These are phyloP conservation scores for Brachypodius melanocephalos DNA, from an alignment of 2,113 vertebrate genomes.

Conservation along the genomic window DNA sequence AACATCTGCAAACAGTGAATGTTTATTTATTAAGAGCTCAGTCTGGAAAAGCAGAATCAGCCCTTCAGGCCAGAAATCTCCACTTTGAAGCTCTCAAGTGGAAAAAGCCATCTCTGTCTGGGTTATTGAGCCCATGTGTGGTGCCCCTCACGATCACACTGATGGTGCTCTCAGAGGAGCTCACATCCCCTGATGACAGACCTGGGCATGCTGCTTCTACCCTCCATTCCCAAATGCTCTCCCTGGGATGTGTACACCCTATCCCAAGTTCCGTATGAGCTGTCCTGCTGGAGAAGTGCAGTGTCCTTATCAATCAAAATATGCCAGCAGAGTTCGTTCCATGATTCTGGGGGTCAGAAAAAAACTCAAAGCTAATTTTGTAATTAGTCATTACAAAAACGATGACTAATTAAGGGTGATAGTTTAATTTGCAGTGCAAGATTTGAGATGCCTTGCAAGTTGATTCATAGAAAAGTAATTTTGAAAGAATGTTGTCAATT, in stretches of 20 bases:
- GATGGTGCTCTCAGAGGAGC: neutral
- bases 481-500: neutral
- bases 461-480: neutral
- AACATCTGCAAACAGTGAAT: neutral
- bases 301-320: neutral
- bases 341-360: neutral
- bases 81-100: neutral
- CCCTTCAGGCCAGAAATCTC: neutral
- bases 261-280: neutral
- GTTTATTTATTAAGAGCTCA: neutral
- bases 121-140: neutral
- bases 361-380: neutral
- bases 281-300: neutral
- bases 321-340: neutral
- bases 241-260: neutral
- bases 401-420: neutral
- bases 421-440: neutral
- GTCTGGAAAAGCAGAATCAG: neutral
- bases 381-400: neutral
- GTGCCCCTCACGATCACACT: neutral
- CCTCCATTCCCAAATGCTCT: neutral
- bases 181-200: neutral
- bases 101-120: neutral
- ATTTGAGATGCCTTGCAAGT: neutral
- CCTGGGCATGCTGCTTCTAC: accelerated